Base-by-base conservation (phyloP, 2,888 invertebrate genomes). In the Perdita meconis region DNA sequence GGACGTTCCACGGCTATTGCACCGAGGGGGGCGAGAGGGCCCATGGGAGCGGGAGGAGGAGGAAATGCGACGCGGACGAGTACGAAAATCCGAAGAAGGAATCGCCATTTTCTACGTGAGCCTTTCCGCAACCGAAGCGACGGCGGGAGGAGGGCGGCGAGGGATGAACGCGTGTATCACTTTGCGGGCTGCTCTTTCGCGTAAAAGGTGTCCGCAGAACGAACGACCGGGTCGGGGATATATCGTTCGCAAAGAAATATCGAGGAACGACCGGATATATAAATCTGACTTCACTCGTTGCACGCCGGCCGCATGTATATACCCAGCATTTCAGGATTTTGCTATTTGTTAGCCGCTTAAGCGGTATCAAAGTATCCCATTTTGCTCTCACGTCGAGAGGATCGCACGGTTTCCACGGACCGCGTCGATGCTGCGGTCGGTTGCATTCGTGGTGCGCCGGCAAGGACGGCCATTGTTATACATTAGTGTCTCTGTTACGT, bases 41-140 rank as follows among this genome's bases (percentile, higher is more conserved):
- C 61, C 26, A n/a, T n/a, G 30, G 6, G 30, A 30, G 6, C 30
- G 3, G 30, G 6, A 2, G 2, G 34, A 13, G 59, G 22, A 69
- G 78, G 75, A 80, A 78, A 82, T 80, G 80, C 80, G 71, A 65
- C 78, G 64, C 24, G 78, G 67, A 74, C 76, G 82, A 60, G 53
- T 24, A 80, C 63, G 82, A 70, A 80, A 83, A 83, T 83, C 70
- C 80, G 50, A 56, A 47, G 47, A 53, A 57, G 73, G 59, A 73
- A 82, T 72, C 80, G 64, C 80, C 77, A 80, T 82, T 82, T 82
- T 80, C 82, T 80, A 80, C 69, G 80, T 79, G 80, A 82, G 67
- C 53, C 51, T 19, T 44, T 53, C 19, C 19, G 3, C 19, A 8
- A 44, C 16, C 5, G 6, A 5, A 10, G 19, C 4, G 4, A 4